A percentile compares a stretch with the other conserved stretches of the same genome.
Conservation (phyloP, 2,888 invertebrate species). For the Cancer borealis region DNA sequence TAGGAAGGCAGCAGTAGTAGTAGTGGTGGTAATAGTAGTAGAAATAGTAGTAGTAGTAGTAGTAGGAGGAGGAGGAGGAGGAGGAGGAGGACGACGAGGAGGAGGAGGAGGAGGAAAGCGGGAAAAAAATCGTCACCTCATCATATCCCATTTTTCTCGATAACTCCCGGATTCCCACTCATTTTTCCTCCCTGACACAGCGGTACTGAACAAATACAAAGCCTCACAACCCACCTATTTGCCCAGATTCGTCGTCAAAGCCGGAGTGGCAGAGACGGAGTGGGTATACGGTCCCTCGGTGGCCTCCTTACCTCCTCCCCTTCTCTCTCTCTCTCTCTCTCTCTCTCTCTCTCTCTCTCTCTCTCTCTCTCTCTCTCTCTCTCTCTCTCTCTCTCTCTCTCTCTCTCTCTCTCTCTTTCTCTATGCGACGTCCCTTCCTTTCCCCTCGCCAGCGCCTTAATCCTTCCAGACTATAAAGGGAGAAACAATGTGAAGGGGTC, state of each 20-base stretch:
- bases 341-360: conserved; percentile 40
- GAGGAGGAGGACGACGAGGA: not conserved
- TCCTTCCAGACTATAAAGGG: conserved; percentile 32
- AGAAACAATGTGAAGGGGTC: conserved; percentile 40
- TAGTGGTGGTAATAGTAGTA: not conserved
- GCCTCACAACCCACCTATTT: conserved; percentile 63
- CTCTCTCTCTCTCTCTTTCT: conserved; percentile 44
- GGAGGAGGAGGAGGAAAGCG: not conserved
- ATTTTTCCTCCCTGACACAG: conserved; percentile 56
- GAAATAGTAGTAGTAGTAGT: not conserved
- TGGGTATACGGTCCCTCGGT: conserved; percentile 39
- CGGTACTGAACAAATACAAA: conserved; percentile 64
- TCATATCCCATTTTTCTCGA: conserved; percentile 64
- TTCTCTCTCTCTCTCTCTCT: not conserved
- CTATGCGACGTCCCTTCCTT: not conserved
- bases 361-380: conserved; percentile 42
- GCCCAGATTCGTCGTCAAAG: conserved; percentile 69
- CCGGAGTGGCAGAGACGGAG: conserved; percentile 64
- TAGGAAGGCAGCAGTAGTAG: not conserved
- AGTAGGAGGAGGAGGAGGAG: not conserved
- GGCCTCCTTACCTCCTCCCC: not conserved
- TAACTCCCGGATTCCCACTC: conserved; percentile 49
- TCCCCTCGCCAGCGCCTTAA: not conserved
- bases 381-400: conserved; percentile 45
- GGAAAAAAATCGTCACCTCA: conserved; percentile 61